Base-by-base conservation (phyloP, 2,797 vertebrate genomes). In the Clarias platycephalus region DNA sequence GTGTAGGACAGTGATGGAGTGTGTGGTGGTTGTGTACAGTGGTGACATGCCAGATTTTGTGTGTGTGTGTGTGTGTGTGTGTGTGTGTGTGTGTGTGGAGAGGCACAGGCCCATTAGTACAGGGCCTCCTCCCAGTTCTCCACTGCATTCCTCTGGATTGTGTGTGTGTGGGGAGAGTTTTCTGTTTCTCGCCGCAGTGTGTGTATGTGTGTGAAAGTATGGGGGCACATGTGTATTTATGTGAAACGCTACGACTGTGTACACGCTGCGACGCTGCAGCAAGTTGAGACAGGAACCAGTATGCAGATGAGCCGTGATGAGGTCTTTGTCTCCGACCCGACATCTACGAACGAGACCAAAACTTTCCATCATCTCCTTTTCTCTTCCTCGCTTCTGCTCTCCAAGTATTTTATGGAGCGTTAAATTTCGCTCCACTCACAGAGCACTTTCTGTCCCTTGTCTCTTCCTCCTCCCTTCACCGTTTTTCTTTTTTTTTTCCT, bases 271-370 rank as follows among this genome's bases (percentile, higher is more conserved):
- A 49, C 28, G 34, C n/a, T 67, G 64, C 22, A 91, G 83, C 92
- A 91, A 93, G 93, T 93, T 22, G 72, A 91, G 92, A 93, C 93
- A 93, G 90, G 92, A 93, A 89, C 87, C 86, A 82, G 78, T 75
- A 90, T 90, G 89, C 91, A 91, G 91, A 94, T 88, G 90, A 93
- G 92, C 93, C 87, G 86, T 81, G 90, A 92, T 91, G 92, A 91
- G 91, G 91, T 91, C 91, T 92, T 90, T 82, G 90, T 90, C 88
- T 91, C 88, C 89, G 80, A 82, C 63, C 83, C 83, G 83, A 87
- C 86, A 89, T 85, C 85, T 70, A 16, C 68, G 86, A 83, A 87
- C 88, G 80, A 71, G n/a, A 76, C 87, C 26, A 60, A 82, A 76
- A 77, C 70, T 85, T 87, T 86, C 84, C 86, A 53, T 85, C 81